Conservation (phyloP, 2,888 invertebrate species). For the Pecten maximus region DNA sequence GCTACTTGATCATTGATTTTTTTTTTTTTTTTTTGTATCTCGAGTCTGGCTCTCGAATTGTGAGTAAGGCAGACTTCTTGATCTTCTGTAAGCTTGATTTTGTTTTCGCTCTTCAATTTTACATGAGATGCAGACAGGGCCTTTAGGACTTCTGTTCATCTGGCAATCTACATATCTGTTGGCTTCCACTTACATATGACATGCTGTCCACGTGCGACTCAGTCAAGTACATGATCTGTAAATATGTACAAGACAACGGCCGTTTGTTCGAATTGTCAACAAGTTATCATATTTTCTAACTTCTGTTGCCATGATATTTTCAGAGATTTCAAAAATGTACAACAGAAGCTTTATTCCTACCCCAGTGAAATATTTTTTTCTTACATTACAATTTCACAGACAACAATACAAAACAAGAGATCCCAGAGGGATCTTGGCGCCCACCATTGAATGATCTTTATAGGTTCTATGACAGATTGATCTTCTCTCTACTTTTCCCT, state of each 20-base stretch:
- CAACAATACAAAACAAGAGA: no score
- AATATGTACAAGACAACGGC: background rate
- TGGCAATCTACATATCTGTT: background rate
- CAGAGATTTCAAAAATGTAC: background rate
- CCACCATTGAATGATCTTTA: no score
- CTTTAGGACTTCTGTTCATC: conserved; percentile 9
- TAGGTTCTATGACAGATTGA: no score
- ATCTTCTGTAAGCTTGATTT: background rate
- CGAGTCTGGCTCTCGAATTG: background rate
- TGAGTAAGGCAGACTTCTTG: background rate
- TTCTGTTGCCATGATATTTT: background rate
- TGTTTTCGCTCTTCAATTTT: conserved; percentile 15
- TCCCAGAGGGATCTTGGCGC: no score
- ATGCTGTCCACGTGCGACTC: background rate
- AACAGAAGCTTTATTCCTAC: background rate
- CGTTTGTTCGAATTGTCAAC: background rate
- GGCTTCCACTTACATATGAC: background rate
- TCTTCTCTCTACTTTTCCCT: no score
- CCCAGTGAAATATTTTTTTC: background rate
- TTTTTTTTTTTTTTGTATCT: background rate
- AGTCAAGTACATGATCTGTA: background rate
- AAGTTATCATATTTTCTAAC: background rate
- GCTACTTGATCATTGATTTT: conserved; percentile 6
- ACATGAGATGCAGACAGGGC: conserved; percentile 2
- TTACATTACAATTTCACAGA: no score